Evolutionary conservation across 53 echinoderm and acorn worm genomes (phyloP).

Genomic region (Temnopleurus reevesii): DNA sequence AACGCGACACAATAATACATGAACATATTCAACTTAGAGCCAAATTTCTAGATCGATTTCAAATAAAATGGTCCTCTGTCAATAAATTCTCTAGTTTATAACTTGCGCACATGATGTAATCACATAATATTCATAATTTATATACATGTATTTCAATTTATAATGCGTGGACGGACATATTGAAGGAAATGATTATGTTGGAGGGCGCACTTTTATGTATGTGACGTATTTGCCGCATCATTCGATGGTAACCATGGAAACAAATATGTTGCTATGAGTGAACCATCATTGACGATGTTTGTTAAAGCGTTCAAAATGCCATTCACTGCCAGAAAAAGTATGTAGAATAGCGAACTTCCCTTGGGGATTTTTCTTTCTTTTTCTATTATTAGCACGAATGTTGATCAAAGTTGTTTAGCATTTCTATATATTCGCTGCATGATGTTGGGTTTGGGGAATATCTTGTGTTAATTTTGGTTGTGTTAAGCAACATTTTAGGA

Average conservation of each 20-base stretch:
- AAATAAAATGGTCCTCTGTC: conserved; percentile 6
- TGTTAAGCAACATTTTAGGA: not conserved
- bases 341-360: conserved; percentile 30
- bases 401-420: not conserved
- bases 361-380: not conserved
- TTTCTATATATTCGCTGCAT: not conserved
- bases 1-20: no score
- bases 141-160: conserved; percentile 15
- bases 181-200: not conserved
- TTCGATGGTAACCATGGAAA: conserved; percentile 38
- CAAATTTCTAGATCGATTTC: not conserved
- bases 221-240: conserved; percentile 47
- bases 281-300: conserved; percentile 3
- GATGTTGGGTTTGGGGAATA: not conserved
- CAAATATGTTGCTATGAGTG: conserved; percentile 23
- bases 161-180: not conserved
- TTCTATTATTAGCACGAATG: not conserved
- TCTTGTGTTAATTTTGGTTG: not conserved
- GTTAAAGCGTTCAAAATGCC: conserved; percentile 52
- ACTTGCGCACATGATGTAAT: not conserved
- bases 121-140: no score
- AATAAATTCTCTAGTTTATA: not conserved
- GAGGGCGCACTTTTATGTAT: conserved; percentile 24
- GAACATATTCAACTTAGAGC: no score
- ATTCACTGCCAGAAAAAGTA: conserved; percentile 50